A percentile compares a stretch with the other conserved stretches of the same genome.
Evolutionary conservation across 2,888 invertebrate species (phyloP).

Genomic region (Trachelus iudaicus): DNA sequence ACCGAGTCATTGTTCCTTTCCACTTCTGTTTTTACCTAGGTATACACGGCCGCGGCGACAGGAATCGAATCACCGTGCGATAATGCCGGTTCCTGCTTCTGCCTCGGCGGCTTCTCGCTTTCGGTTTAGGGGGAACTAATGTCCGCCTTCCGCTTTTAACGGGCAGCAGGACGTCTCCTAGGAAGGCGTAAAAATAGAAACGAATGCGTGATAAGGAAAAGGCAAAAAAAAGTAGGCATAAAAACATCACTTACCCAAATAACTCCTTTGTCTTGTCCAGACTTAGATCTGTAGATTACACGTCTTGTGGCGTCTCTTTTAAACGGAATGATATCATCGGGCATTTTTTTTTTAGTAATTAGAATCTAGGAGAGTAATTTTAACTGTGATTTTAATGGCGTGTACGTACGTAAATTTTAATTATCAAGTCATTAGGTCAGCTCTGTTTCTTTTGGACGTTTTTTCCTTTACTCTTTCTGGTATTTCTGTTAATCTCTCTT

Average conservation of each 20-base stretch:
- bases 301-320: neutral
- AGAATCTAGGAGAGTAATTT: neutral
- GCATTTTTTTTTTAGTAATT: neutral
- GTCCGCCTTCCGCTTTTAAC: slow-evolving; percentile 39
- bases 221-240: neutral
- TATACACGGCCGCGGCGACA: neutral
- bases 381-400: neutral
- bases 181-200: neutral
- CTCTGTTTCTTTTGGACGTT: neutral
- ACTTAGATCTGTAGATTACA: neutral
- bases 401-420: neutral
- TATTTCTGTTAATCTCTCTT: neutral
- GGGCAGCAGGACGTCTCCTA: neutral
- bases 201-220: neutral
- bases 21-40: neutral
- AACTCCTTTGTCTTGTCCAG: neutral
- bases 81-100: slow-evolving; percentile 5
- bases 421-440: neutral
- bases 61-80: slow-evolving; percentile 2
- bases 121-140: slow-evolving; percentile 52
- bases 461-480: neutral
- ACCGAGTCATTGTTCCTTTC: slow-evolving; percentile 14
- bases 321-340: neutral
- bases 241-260: neutral
- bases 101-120: slow-evolving; percentile 36